These are phyloP conservation scores for Ceryle rudis DNA, from an alignment of 2,797 vertebrate genomes.

Conservation along the genomic window DNA sequence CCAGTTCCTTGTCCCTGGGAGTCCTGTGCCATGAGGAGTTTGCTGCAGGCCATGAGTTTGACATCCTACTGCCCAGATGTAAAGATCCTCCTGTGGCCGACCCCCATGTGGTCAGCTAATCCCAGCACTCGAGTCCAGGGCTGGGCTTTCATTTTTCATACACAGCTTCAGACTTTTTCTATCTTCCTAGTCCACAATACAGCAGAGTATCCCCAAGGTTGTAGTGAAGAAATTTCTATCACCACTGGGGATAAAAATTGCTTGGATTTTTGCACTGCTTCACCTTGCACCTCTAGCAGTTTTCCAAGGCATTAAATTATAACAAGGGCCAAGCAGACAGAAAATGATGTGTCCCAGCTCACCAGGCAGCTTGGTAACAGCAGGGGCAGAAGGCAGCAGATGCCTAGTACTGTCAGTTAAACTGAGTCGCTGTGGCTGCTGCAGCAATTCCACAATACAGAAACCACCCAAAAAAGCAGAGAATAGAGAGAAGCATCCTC, in stretches of 20 bases:
- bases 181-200: neutral
- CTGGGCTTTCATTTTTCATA: neutral
- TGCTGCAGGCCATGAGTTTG: neutral
- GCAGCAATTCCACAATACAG: neutral
- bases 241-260: neutral
- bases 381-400: fast-evolving
- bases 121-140: fast-evolving
- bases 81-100: fast-evolving
- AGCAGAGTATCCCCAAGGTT: neutral
- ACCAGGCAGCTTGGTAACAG: fast-evolving
- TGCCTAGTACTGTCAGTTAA: neutral
- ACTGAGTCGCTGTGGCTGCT: fast-evolving
- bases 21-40: neutral
- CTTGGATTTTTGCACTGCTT: neutral
- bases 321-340: neutral
- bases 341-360: neutral
- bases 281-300: neutral
- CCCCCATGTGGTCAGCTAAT: neutral
- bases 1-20: no score
- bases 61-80: neutral
- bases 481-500: neutral
- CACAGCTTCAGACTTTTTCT: fast-evolving
- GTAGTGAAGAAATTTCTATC: neutral
- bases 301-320: neutral
- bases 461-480: neutral